phyloP scores from a whole-genome alignment of 2,113 vertebrate species.

The Numida meleagris region DNA sequence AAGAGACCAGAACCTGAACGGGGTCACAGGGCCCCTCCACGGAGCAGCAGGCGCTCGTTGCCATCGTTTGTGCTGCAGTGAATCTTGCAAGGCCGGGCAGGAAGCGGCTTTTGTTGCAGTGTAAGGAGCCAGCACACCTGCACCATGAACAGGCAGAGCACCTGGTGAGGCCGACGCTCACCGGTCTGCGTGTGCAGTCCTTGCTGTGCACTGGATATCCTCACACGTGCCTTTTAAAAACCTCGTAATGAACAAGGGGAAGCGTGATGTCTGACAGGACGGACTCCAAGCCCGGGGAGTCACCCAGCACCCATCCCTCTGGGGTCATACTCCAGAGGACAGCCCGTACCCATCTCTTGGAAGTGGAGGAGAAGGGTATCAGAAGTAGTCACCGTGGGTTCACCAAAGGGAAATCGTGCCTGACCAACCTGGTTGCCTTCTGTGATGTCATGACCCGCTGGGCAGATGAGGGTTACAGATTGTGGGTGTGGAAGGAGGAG shows the following conservation, averaged over 20 bases:
- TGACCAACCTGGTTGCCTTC: background rate
- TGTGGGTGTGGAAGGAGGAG: background rate
- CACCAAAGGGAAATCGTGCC: background rate
- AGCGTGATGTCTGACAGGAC: background rate
- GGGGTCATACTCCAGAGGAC: too few species aligned
- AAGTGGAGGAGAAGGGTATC: background rate
- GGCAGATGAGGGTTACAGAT: background rate
- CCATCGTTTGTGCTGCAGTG: fast-evolving
- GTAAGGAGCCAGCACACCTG: background rate
- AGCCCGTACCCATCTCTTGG: too few species aligned
- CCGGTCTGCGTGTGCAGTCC: fast-evolving
- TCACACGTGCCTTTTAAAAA: background rate
- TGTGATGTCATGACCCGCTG: background rate
- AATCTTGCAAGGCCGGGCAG: background rate
- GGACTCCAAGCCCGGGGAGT: background rate
- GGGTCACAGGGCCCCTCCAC: background rate
- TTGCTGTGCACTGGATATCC: background rate
- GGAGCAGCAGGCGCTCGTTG: background rate
- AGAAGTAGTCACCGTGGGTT: background rate
- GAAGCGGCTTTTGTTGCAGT: fast-evolving
- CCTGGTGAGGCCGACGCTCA: background rate
- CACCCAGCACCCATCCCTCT: background rate
- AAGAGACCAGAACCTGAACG: background rate
- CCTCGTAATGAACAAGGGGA: background rate
- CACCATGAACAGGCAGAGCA: fast-evolving